Evolutionary conservation across 2,797 vertebrate species (phyloP).

Genomic region (Danio choprae): DNA sequence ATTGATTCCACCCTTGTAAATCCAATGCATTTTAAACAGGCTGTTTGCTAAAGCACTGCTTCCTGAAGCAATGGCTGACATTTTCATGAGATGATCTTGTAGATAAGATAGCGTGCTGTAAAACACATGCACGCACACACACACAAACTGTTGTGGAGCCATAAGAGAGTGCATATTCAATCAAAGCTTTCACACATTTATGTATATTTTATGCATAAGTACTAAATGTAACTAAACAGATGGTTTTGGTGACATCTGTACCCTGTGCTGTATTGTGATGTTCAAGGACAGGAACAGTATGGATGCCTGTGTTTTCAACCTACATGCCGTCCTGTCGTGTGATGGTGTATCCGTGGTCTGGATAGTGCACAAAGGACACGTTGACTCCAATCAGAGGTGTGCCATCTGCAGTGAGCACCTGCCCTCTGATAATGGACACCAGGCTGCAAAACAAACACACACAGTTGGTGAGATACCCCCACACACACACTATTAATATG

Average conservation of each 20-base stretch:
- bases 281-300: constrained; percentile 35
- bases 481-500: constrained; percentile 58
- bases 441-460: constrained; percentile 79
- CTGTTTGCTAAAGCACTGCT: constrained; percentile 50
- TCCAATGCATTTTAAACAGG: constrained; percentile 70
- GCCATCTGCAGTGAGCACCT: constrained; percentile 95
- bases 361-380: constrained; percentile 94
- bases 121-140: constrained; percentile 20
- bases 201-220: constrained; percentile 40
- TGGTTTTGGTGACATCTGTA: constrained; percentile 40
- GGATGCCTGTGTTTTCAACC: constrained; percentile 64
- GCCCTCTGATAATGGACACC: constrained; percentile 94
- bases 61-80: constrained; percentile 47
- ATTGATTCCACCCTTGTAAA: constrained; percentile 67
- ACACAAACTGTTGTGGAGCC: constrained; percentile 21
- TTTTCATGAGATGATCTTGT: constrained; percentile 56
- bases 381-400: constrained; percentile 97
- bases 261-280: constrained; percentile 32
- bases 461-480: constrained; percentile 50
- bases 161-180: constrained; percentile 1
- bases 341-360: constrained; percentile 93
- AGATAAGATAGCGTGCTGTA: constrained; percentile 30
- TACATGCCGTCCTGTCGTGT: constrained; percentile 97
- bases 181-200: constrained; percentile 22
- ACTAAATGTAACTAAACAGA: constrained; percentile 38